Evolutionary conservation across 92 coral and sea anemone genomes (phyloP).

Genomic region (Bergia puertoricense): DNA sequence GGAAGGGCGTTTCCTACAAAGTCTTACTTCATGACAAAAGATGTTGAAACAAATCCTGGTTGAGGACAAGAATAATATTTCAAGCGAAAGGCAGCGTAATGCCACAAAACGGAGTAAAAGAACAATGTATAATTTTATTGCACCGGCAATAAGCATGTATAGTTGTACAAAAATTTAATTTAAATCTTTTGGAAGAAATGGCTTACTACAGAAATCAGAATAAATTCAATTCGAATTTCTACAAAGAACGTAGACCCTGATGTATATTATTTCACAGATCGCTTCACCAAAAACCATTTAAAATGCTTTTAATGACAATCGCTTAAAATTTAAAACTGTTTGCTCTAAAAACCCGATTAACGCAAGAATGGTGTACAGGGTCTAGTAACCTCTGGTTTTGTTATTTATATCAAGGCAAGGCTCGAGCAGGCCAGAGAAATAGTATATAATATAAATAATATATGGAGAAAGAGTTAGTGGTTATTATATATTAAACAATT

Average conservation of each 20-base stretch:
- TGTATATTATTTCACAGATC: conserved; percentile 20
- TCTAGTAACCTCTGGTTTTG: conserved; percentile 24
- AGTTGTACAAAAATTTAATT: conserved; percentile 31
- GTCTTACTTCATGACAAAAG: neutral
- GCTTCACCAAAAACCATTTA: conserved; percentile 4
- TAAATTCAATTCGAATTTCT: conserved; percentile 24
- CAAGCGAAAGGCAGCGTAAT: neutral
- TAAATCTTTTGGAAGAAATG: conserved; percentile 23
- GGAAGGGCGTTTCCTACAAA: conserved; percentile 3
- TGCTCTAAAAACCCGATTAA: conserved; percentile 6
- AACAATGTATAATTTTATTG: conserved; percentile 22
- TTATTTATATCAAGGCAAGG: conserved; percentile 44
- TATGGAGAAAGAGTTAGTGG: conserved; percentile 40
- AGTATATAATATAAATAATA: conserved; percentile 38
- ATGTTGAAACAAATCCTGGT: neutral
- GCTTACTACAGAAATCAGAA: neutral
- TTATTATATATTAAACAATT: conserved; percentile 37
- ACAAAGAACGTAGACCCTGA: conserved; percentile 20
- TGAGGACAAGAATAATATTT: neutral
- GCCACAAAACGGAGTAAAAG: neutral
- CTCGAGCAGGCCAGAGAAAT: conserved; percentile 25
- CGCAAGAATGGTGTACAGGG: conserved; percentile 1
- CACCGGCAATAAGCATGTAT: conserved; percentile 26
- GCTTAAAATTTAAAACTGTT: neutral
- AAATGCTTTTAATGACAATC: neutral